Base-by-base conservation (phyloP, 2,113 vertebrate species). In the Andinoacara biseriatus region DNA sequence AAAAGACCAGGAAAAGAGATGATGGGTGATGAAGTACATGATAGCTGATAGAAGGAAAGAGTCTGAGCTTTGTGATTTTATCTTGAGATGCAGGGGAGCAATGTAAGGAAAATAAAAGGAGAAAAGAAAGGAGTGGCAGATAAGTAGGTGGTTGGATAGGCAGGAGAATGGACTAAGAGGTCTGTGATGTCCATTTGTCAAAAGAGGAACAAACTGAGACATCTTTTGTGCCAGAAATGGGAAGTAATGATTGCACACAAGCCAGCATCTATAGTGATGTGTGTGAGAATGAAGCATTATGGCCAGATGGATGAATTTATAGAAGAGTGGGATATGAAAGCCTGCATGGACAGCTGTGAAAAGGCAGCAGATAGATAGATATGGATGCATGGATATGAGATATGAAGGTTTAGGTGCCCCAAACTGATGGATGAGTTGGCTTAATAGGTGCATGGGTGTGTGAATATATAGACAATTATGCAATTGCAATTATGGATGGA, bases 131-230 rank as follows among this genome's bases (percentile, higher is more conserved):
- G 59, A 87, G 65, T 67, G 72, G 43, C 75, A 49, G 74, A 84
- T 90, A 88, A 83, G 76, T 86, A 76, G 69, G 13, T 86, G 89
- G 91, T 90, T 87, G 59, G 80, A 74, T 63, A 35, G 80, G 65
- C 77, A 82, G 77, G 80, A 54, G 81, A 84, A 58, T 57, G 20
- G 77, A 54, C 60, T 24, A 33, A 33, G 49, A 86, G 56, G 84
- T 86, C 69, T 87, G 46, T 90, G 60, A 88, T 90, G 74, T 81
- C 80, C 79, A 82, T 85, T 81, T 86, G 67, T 88, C 6, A 11
- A 72, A 46, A 61, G 61, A 76, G 76, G 69, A 88, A 85, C 80
- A 89, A 78, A 91, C 58, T 81, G 58, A 87, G 74, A 86, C 43
- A 79, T 77, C 76, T 90, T 31, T 88, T 79, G 88, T 89, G 82